Base-by-base conservation (phyloP, 2,888 invertebrate genomes). In the Leptarthrus brevirostris region DNA sequence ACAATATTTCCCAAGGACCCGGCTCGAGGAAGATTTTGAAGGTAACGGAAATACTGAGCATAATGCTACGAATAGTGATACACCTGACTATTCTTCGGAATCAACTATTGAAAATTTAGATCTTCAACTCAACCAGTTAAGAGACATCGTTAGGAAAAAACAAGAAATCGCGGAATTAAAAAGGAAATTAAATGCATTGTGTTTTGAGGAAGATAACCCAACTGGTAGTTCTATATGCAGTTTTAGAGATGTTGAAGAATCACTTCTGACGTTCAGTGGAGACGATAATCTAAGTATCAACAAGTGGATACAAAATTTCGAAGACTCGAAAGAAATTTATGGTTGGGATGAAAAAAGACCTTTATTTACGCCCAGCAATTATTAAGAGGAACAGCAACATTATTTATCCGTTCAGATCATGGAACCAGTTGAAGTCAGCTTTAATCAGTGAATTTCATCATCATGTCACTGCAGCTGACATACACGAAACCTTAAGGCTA, bases 201-300 rank as follows among this genome's bases (percentile, higher is more conserved):
- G 22, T 53, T 3, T 5, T 8, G 22, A 53, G 5, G n/a, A 10
- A 54, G 54, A 52, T 26, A 49, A 56, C 14, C 30, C 30, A n/a
- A n/a, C n/a, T n/a, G n/a, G n/a, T 8, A 52, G 22, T 6, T 14
- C 75, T 20, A 47, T 69, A 22, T 52, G 47, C 69, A 36, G 56
- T 14, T 70, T 74, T 36, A 72, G 61, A 40, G 76, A 76, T 24
- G 47, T 75, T 18, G 76, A 75, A 54, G 53, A 76, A 26, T 53
- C 74, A 16, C 30, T 75, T 10, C 72, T 56, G 20, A 74, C 53
- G 53, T 76, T 75, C 34, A 61, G n/a, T n/a, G n/a, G n/a, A n/a
- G n/a, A n/a, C n/a, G n/a, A n/a, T n/a, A n/a, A n/a, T n/a, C n/a
- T n/a, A n/a, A n/a, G 66, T n/a, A 70, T 76, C 61, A 34, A 61